Percentiles rank a stretch among this genome's conserved stretches.
phyloP scores from a whole-genome alignment of 2,888 invertebrate genomes.

The Chrysotoxum bicinctum region DNA sequence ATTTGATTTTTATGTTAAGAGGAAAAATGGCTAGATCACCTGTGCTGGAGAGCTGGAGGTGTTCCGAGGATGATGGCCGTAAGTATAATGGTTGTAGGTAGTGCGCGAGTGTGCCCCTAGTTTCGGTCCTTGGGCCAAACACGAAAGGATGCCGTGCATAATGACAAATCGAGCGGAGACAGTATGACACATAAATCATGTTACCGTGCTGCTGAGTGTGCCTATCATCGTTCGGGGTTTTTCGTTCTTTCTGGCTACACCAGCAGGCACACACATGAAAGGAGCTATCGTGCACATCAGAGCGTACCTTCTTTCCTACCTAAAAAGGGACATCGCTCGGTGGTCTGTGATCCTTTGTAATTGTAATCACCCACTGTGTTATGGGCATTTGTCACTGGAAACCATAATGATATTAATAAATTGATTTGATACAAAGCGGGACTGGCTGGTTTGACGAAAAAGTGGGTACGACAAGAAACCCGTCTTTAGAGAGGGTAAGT shows the following conservation, averaged over 20 bases:
- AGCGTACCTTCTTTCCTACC: background rate
- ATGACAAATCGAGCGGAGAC: slow-evolving; percentile 72
- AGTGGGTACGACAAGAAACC: background rate
- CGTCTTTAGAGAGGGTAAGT: background rate
- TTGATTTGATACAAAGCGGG: slow-evolving; percentile 41
- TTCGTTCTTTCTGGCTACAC: background rate
- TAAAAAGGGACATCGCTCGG: slow-evolving; percentile 48
- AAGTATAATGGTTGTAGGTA: background rate
- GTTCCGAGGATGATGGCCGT: slow-evolving; percentile 3
- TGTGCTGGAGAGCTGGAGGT: slow-evolving; percentile 32
- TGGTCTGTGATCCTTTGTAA: slow-evolving; percentile 63
- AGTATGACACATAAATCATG: slow-evolving; percentile 70
- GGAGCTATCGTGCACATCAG: background rate
- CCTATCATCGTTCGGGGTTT: slow-evolving; percentile 63
- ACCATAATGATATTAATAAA: slow-evolving; percentile 69
- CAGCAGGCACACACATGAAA: background rate
- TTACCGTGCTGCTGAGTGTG: slow-evolving; percentile 53
- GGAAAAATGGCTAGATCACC: slow-evolving; percentile 61
- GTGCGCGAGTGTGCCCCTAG: slow-evolving; percentile 42
- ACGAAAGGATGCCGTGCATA: slow-evolving; percentile 70
- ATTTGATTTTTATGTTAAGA: slow-evolving; percentile 68
- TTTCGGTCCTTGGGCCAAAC: slow-evolving; percentile 61
- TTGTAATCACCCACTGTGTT: slow-evolving; percentile 67
- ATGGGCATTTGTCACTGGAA: slow-evolving; percentile 67
- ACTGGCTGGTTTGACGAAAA: background rate